A percentile compares a stretch with the other conserved stretches of the same genome.
Evolutionary conservation across 2,113 vertebrate genomes (phyloP).

Genomic region (Hyperopisus bebe): DNA sequence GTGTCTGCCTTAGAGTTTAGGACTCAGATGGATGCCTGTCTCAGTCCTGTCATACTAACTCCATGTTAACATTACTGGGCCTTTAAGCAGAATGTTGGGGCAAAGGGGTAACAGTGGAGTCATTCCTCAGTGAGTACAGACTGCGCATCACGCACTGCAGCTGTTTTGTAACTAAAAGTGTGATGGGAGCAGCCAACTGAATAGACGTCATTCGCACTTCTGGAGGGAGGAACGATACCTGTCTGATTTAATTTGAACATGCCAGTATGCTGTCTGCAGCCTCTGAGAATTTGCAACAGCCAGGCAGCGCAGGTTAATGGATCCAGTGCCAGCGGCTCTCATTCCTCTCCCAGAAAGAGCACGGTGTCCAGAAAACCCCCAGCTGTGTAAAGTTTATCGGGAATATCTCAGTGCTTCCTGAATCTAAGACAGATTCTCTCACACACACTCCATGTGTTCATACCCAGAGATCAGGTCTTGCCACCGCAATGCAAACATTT

Average conservation of each 20-base stretch:
- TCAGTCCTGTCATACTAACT: not conserved
- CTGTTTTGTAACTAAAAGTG: slow-evolving; percentile 7
- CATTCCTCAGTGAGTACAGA: not conserved
- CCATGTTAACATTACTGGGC: not conserved
- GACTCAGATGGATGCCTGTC: not conserved
- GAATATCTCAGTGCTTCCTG: not conserved
- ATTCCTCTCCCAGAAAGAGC: not conserved
- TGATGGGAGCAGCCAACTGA: not conserved
- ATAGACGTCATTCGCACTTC: slow-evolving; percentile 6
- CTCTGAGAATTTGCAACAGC: not conserved
- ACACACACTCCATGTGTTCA: not conserved
- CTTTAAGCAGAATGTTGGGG: too few relatives aligned
- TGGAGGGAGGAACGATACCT: not conserved
- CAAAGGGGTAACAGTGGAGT: not conserved
- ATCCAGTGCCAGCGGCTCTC: not conserved
- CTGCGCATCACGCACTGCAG: not conserved
- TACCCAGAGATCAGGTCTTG: not conserved
- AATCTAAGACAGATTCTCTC: not conserved
- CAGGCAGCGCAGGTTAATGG: not conserved
- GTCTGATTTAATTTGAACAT: not conserved
- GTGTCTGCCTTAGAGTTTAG: not conserved
- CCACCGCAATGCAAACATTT: not conserved
- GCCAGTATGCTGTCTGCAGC: not conserved
- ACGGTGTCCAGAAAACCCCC: not conserved
- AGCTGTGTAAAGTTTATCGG: not conserved